Base-by-base conservation (phyloP, 2,113 vertebrate species). In the Macaca fascicularis region DNA sequence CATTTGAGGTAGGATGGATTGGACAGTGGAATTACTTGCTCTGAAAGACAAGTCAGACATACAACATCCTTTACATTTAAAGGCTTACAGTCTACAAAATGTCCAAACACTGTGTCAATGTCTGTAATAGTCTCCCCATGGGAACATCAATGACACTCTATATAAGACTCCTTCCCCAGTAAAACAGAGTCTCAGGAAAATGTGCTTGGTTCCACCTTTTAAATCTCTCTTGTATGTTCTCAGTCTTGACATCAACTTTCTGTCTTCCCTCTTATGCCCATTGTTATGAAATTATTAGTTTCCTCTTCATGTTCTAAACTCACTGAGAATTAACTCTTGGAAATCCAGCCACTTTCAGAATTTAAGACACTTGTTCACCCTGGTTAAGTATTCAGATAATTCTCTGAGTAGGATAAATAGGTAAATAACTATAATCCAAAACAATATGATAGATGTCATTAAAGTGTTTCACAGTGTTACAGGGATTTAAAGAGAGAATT, bases 51-150 rank as follows among this genome's bases (percentile, higher is more conserved):
- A 88, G 25, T 50, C 50, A 97, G 70, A 87, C 5, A 48, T 75
- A 48, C 57, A 75, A 6, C n/a, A 93, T 94, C 12, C 52, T 82
- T 97, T 81, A 89, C 52, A 89, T 95, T 98, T 95, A 94, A 86
- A 96, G 9, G 61, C 79, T 90, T 97, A 43, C 7, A 93, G n/a
- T 86, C 52, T 89, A 38, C 40, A 86, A 83, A 92, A 55, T 93
- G 5, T 19, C 35, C 72, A 43, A 94, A 45, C 27, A 64, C 38
- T 50, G 8, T 80, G 48, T 59, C 64, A 91, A 20, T 20, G 38
- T 72, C 52, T 11, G 2, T 72, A 87, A 85, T 32, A 89, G 50
- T 17, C 17, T 87, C 35, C 69, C 32, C 11, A 43, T 11, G 27
- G 30, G 48, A 81, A 85, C 40, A 94, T n/a, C 52, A 74, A 3